phyloP scores from a whole-genome alignment of 2,888 invertebrate genomes.

The Sycophila texana region DNA sequence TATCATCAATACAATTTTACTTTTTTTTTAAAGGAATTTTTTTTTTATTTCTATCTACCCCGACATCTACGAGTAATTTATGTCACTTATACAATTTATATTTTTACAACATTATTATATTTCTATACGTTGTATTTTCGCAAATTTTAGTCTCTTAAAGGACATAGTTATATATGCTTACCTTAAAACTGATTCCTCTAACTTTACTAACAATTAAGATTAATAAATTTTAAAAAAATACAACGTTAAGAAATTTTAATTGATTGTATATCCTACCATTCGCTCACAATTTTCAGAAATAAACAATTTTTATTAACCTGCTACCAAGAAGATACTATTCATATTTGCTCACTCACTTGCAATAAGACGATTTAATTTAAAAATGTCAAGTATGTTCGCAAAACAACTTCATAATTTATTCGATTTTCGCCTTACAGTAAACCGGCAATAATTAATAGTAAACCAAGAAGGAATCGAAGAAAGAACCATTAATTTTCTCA shows the following conservation, averaged over 20 bases:
- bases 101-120: slow-evolving; percentile 1
- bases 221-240: neutral
- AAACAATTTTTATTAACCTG: too few relatives aligned
- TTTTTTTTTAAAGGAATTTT: too few relatives aligned
- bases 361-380: neutral
- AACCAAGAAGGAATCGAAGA: neutral
- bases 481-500: slow-evolving; percentile 29
- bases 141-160: neutral
- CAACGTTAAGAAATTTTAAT: neutral
- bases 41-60: too few relatives aligned
- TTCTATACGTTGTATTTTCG: neutral
- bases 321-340: too few relatives aligned
- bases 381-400: slow-evolving; percentile 16
- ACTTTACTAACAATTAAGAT: neutral
- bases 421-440: slow-evolving; percentile 21
- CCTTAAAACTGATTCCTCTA: neutral
- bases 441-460: slow-evolving; percentile 30
- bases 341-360: neutral
- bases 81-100: neutral
- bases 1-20: too few relatives aligned
- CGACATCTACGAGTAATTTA: neutral
- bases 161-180: neutral
- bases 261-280: neutral
- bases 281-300: too few relatives aligned
- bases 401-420: slow-evolving; percentile 49